Conservation (phyloP, 2,888 invertebrate genomes). For the Tachina lurida region DNA sequence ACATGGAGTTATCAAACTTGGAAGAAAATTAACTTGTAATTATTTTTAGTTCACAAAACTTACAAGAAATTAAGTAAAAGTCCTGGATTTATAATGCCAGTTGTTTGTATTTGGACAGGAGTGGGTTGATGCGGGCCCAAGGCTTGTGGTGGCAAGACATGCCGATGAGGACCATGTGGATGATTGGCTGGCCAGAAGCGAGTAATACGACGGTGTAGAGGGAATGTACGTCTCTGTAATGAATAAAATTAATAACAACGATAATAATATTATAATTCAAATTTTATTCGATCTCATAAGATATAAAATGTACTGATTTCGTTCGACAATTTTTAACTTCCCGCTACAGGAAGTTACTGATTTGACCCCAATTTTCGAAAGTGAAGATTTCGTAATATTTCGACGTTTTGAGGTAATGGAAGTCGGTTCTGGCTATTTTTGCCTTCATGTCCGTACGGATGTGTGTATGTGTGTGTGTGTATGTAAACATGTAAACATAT, state of each 20-base stretch:
- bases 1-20: neutral
- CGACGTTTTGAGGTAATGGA: too few relatives aligned
- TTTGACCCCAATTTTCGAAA: too few relatives aligned
- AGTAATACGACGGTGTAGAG: slow-evolving; percentile 84
- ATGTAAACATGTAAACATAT: too few relatives aligned
- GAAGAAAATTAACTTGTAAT: neutral
- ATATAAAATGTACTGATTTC: too few relatives aligned
- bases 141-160: slow-evolving; percentile 81
- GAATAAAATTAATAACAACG: neutral
- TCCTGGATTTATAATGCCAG: slow-evolving; percentile 86
- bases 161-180: slow-evolving; percentile 80
- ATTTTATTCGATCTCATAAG: too few relatives aligned
- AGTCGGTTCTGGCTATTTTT: too few relatives aligned
- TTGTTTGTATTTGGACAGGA: slow-evolving; percentile 82
- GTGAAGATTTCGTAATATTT: too few relatives aligned
- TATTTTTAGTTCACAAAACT: slow-evolving; percentile 75
- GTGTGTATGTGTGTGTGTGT: too few relatives aligned
- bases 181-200: slow-evolving; percentile 84
- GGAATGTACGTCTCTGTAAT: slow-evolving; percentile 81
- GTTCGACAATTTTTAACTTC: too few relatives aligned
- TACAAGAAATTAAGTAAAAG: slow-evolving; percentile 93
- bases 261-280: too few relatives aligned
- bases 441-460: too few relatives aligned
- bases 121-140: slow-evolving; percentile 83
- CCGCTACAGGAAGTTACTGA: too few relatives aligned